Evolutionary conservation across 2,113 vertebrate species (phyloP).

Genomic region (Pterocles gutturalis): DNA sequence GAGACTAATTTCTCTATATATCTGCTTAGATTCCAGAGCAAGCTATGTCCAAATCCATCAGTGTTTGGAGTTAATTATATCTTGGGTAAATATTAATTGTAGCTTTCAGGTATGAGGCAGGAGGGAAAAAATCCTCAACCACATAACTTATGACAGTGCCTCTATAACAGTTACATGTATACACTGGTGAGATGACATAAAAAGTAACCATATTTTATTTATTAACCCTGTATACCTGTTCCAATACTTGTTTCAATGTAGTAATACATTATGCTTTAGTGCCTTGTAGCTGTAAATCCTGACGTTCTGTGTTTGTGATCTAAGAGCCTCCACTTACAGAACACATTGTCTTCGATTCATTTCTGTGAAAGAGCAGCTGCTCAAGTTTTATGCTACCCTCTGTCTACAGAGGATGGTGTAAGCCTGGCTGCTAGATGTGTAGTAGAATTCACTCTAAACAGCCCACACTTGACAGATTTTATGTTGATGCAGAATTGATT

Average conservation of each 20-base stretch:
- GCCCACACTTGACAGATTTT: conserved; percentile 39
- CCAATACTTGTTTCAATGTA: background rate
- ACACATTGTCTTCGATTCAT: background rate
- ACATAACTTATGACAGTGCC: background rate
- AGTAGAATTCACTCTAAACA: conserved; percentile 52
- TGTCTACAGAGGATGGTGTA: conserved; percentile 27
- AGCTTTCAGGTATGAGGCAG: background rate
- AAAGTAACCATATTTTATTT: background rate
- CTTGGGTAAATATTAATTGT: background rate
- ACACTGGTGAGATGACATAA: background rate
- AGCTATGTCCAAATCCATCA: background rate
- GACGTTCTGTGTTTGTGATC: background rate
- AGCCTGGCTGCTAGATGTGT: conserved; percentile 24
- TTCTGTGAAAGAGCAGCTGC: conserved; percentile 23
- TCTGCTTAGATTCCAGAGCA: background rate
- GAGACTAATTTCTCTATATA: background rate
- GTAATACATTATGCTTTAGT: background rate
- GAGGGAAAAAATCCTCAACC: background rate
- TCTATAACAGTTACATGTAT: background rate
- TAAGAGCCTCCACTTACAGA: background rate
- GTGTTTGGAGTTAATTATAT: background rate
- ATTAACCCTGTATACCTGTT: background rate
- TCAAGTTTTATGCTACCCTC: conserved; percentile 4
- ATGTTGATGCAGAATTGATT: conserved; percentile 20
- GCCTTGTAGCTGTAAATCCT: background rate